Conservation (phyloP, 2,113 vertebrate species). For the Phalacrocorax pelagicus region DNA sequence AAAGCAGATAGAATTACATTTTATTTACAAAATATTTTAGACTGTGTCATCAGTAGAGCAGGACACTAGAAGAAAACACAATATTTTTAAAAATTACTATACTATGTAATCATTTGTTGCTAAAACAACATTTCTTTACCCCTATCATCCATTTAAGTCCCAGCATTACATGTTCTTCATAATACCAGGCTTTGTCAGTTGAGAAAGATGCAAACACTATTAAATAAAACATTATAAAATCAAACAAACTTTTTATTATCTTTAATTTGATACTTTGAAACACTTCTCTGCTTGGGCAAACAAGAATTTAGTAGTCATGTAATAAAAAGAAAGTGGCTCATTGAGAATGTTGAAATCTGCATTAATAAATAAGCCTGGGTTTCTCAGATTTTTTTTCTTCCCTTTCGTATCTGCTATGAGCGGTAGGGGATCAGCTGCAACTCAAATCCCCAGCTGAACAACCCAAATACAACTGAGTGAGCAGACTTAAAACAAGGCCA, state of each 20-base stretch:
- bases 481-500: slow-evolving; percentile 85
- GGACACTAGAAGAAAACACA: neutral
- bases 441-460: slow-evolving; percentile 87
- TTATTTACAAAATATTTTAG: slow-evolving; percentile 12
- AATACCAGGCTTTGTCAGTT: neutral
- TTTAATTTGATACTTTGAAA: slow-evolving; percentile 69
- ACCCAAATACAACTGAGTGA: slow-evolving; percentile 83
- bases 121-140: slow-evolving; percentile 9
- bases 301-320: slow-evolving; percentile 70
- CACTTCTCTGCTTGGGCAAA: slow-evolving; percentile 58
- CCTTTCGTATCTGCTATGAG: slow-evolving; percentile 75
- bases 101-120: neutral
- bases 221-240: slow-evolving; percentile 17
- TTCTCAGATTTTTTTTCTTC: slow-evolving; percentile 68
- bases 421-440: slow-evolving; percentile 84
- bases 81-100: neutral
- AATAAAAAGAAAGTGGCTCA: slow-evolving; percentile 73
- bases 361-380: slow-evolving; percentile 76
- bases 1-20: neutral
- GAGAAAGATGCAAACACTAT: neutral
- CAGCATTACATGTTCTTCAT: neutral
- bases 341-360: slow-evolving; percentile 79
- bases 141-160: neutral
- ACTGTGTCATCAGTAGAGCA: neutral
- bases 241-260: slow-evolving; percentile 29